phyloP scores from a whole-genome alignment of 2,888 invertebrate genomes.

The Drosophila falleni region DNA sequence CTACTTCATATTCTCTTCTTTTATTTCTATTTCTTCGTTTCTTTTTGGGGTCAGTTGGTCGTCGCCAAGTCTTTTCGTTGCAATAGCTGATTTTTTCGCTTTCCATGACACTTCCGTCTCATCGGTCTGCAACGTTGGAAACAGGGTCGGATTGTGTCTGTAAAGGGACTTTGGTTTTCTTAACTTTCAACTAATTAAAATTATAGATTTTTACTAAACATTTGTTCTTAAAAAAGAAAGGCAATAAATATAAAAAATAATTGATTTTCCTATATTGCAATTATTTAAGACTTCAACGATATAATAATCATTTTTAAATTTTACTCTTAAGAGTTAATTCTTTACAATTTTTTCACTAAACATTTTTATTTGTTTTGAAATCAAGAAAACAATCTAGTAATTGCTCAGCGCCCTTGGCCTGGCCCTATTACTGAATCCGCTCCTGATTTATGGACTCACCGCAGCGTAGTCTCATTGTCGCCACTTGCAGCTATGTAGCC shows the following conservation, averaged over 20 bases:
- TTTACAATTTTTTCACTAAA: too few species aligned
- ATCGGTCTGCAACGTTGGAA: conserved; percentile 11
- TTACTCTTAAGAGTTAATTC: too few species aligned
- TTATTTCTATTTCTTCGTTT: conserved; percentile 3
- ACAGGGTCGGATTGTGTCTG: conserved; percentile 21
- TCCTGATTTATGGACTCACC: conserved; percentile 21
- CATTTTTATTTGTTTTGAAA: too few species aligned
- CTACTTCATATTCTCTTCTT: conserved; percentile 22
- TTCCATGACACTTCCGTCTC: conserved; percentile 54
- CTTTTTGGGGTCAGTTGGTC: conserved; percentile 68
- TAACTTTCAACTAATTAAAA: too few species aligned
- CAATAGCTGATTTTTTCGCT: conserved; percentile 33
- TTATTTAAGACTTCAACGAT: too few species aligned
- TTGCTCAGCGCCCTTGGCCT: neutral
- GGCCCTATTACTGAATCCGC: conserved; percentile 13
- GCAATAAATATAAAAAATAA: too few species aligned
- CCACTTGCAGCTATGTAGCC: conserved; percentile 41
- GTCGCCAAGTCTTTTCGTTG: conserved; percentile 40
- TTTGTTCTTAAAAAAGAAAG: too few species aligned
- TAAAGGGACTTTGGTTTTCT: neutral
- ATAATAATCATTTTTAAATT: too few species aligned
- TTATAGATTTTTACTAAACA: too few species aligned
- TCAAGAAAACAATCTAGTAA: too few species aligned
- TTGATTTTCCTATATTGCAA: too few species aligned
- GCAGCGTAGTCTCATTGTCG: conserved; percentile 49